Conservation (phyloP, 2,113 vertebrate genomes). For the Gnathonemus echidnorhynchus region DNA sequence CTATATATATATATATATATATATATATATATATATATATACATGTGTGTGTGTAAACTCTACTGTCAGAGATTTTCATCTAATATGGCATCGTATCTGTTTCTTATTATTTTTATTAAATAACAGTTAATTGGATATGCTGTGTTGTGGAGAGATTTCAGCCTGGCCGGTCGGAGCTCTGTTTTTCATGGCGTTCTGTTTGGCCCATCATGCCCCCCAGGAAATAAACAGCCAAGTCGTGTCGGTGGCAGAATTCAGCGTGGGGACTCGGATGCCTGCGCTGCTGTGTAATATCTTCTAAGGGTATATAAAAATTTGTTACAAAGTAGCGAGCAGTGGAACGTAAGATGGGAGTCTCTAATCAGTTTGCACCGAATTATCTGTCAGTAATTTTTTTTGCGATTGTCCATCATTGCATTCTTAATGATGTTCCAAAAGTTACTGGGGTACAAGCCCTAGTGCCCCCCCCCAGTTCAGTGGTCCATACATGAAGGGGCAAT, state of each 20-base stretch:
- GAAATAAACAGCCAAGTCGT: background rate
- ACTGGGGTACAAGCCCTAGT: background rate
- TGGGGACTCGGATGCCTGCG: background rate
- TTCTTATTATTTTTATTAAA: conserved; percentile 5
- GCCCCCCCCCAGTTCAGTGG: background rate
- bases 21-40: background rate
- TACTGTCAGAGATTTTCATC: background rate
- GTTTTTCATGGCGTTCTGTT: background rate
- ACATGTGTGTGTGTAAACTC: background rate
- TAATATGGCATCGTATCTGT: background rate
- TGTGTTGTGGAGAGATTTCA: background rate
- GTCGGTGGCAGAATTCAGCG: background rate
- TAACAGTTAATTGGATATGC: background rate
- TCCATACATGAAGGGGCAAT: background rate
- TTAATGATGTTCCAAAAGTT: background rate
- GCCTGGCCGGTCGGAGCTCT: background rate
- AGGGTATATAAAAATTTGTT: background rate
- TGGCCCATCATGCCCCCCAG: background rate
- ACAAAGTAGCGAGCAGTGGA: background rate
- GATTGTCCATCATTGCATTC: background rate
- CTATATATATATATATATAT: background rate
- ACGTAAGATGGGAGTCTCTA: background rate
- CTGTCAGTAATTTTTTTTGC: background rate
- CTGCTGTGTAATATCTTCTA: background rate
- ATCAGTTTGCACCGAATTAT: background rate